phyloP scores from a whole-genome alignment of 2,113 vertebrate species.

The Octodon degus region DNA sequence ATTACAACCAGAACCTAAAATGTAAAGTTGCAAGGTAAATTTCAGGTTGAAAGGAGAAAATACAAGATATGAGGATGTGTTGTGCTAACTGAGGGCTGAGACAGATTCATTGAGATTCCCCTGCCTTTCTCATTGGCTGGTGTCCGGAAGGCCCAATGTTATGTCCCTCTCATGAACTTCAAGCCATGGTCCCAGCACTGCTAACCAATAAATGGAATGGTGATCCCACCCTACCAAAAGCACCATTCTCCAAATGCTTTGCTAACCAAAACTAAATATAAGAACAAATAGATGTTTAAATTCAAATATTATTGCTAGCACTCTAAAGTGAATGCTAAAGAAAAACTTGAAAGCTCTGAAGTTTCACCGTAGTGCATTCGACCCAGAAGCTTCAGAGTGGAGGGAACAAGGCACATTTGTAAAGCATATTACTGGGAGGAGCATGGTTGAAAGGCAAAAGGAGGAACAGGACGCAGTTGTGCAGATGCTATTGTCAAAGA shows the following conservation, averaged over 20 bases:
- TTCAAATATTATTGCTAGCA: background rate
- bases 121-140: background rate
- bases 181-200: background rate
- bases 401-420: background rate
- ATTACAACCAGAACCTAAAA: background rate
- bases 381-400: background rate
- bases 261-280: background rate
- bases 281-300: background rate
- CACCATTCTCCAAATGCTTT: background rate
- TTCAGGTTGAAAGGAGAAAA: background rate
- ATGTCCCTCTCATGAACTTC: background rate
- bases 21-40: background rate
- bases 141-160: background rate
- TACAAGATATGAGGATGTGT: background rate
- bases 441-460: background rate
- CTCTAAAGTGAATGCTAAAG: background rate
- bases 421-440: background rate
- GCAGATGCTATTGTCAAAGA: background rate
- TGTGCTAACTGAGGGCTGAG: background rate
- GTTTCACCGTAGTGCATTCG: fast-evolving
- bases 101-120: background rate
- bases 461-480: background rate
- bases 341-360: conserved; percentile 11
- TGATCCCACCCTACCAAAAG: background rate
- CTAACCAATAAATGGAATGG: background rate